Conservation (phyloP, 2,797 vertebrate species). For the Yasuhikotakia modesta region DNA sequence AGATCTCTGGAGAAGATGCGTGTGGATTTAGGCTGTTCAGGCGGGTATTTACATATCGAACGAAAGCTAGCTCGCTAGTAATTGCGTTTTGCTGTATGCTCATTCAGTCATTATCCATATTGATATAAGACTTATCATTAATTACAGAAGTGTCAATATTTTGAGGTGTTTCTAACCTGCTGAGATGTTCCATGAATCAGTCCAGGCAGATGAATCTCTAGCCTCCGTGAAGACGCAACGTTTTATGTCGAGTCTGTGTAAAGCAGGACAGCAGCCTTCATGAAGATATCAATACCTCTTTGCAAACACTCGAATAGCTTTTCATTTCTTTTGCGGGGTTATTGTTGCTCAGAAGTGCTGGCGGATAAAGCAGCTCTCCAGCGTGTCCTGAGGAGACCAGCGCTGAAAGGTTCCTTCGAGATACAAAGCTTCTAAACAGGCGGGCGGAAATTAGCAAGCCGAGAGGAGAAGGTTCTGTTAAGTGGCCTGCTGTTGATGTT, state of each 20-base stretch:
- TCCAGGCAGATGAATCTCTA: neutral
- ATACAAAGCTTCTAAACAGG: slow-evolving; percentile 29
- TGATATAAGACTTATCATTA: slow-evolving; percentile 12
- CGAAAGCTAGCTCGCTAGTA: slow-evolving; percentile 50
- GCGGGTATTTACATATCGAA: slow-evolving; percentile 43
- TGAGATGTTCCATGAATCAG: neutral
- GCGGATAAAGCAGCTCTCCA: slow-evolving; percentile 29
- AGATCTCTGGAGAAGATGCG: slow-evolving; percentile 29
- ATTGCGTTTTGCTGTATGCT: slow-evolving; percentile 50
- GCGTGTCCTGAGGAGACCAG: slow-evolving; percentile 8
- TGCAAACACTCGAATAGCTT: slow-evolving; percentile 1
- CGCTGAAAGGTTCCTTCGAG: slow-evolving; percentile 27
- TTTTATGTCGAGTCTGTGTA: neutral
- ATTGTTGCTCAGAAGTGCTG: slow-evolving; percentile 32
- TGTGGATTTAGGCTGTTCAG: slow-evolving; percentile 27
- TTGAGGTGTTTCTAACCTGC: neutral
- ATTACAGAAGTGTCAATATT: slow-evolving; percentile 4
- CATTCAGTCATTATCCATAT: slow-evolving; percentile 35
- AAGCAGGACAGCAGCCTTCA: neutral
- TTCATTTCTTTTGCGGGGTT: slow-evolving; percentile 19
- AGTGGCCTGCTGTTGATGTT: slow-evolving; percentile 20
- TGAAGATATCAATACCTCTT: neutral
- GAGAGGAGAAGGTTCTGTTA: slow-evolving; percentile 18
- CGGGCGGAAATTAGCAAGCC: slow-evolving; percentile 38
- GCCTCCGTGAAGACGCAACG: neutral